Percentiles rank a stretch among this genome's conserved stretches.
phyloP scores from a whole-genome alignment of 2,797 vertebrate genomes.

The Pangasius djambal region DNA sequence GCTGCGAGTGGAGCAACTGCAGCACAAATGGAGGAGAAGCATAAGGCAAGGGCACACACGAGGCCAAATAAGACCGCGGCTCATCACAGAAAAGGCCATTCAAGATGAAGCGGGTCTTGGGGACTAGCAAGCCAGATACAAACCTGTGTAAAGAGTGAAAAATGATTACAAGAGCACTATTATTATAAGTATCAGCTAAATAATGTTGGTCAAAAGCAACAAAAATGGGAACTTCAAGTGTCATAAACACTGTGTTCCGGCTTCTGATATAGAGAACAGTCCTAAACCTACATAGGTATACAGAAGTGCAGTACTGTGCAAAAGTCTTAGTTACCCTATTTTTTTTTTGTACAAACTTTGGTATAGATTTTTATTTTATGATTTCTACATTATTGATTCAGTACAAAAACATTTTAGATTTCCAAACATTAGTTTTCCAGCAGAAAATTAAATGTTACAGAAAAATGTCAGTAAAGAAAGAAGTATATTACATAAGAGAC shows the following conservation, averaged over 20 bases:
- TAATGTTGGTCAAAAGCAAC: not conserved
- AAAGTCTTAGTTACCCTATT: no score
- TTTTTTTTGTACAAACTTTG: no score
- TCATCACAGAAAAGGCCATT: conserved; percentile 57
- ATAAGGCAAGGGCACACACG: conserved; percentile 15
- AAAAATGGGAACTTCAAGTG: not conserved
- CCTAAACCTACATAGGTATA: not conserved
- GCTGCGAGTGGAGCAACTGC: conserved; percentile 58
- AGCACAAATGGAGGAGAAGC: conserved; percentile 50
- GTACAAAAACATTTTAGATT: no score
- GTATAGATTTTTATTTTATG: no score
- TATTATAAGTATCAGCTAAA: not conserved
- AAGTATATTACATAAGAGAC: no score
- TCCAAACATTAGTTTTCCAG: no score
- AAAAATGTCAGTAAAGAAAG: no score
- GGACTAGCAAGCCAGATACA: conserved; percentile 62
- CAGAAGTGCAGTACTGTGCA: not conserved
- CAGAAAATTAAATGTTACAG: no score
- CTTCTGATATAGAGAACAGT: not conserved
- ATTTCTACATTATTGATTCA: no score
- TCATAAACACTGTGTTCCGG: not conserved
- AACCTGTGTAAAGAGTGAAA: conserved; percentile 48
- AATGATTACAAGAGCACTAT: not conserved
- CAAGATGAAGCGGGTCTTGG: conserved; percentile 59
- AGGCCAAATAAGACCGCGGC: conserved; percentile 24